phyloP scores from a whole-genome alignment of 2,888 invertebrate genomes.

The Drosophila quasianomalipes region DNA sequence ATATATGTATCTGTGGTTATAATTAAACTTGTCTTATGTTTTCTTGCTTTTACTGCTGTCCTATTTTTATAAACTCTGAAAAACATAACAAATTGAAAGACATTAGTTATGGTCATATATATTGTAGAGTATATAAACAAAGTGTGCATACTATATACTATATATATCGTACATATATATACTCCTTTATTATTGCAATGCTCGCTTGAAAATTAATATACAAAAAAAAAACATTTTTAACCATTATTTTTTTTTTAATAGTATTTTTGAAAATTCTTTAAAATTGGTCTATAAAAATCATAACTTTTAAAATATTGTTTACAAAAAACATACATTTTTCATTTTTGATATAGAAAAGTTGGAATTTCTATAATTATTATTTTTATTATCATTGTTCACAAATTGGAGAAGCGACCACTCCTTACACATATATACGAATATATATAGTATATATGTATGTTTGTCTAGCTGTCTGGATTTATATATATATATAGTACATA shows the following conservation, averaged over 20 bases:
- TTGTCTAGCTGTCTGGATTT: conserved; percentile 15
- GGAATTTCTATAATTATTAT: neutral
- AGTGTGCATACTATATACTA: conserved; percentile 26
- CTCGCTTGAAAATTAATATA: neutral
- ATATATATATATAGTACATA: conserved; percentile 17
- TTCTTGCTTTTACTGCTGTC: conserved; percentile 26
- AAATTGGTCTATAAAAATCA: neutral
- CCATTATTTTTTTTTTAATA: neutral
- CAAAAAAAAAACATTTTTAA: neutral
- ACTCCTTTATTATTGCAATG: neutral
- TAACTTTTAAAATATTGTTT: neutral
- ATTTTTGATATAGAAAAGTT: neutral
- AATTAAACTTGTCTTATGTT: conserved; percentile 48
- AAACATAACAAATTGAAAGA: conserved; percentile 84
- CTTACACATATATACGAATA: conserved; percentile 8
- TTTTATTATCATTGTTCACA: neutral
- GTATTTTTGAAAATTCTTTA: neutral
- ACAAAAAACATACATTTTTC: neutral
- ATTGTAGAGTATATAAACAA: conserved; percentile 40
- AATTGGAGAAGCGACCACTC: neutral
- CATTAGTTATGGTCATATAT: conserved; percentile 60
- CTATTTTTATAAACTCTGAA: conserved; percentile 81
- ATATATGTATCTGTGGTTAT: conserved; percentile 43
- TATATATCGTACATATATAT: neutral
- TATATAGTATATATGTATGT: conserved; percentile 9